phyloP scores from a whole-genome alignment of 2,797 vertebrate genomes.

The Zalophus californianus region DNA sequence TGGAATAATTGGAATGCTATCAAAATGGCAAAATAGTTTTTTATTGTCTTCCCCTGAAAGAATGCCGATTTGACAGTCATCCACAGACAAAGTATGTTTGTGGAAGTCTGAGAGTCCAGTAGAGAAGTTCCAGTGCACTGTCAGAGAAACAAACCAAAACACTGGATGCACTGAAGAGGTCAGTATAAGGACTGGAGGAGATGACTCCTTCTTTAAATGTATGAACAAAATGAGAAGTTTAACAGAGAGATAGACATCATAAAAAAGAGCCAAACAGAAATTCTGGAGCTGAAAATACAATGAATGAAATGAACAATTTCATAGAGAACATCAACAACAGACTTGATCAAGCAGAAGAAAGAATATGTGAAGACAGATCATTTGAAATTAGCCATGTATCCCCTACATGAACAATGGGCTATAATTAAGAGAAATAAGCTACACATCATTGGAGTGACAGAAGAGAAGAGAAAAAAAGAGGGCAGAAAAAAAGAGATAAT shows the following conservation, averaged over 20 bases:
- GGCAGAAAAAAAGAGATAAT: not conserved
- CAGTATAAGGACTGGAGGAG: not conserved
- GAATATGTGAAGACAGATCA: not conserved
- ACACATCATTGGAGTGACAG: not conserved
- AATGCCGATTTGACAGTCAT: not conserved
- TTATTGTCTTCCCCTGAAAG: not conserved
- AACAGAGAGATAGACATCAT: not conserved
- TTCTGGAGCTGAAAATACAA: not conserved
- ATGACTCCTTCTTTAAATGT: not conserved
- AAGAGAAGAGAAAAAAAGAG: not conserved
- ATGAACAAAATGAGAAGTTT: not conserved
- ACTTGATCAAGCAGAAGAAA: not conserved
- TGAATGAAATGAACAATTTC: not conserved
- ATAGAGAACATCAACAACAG: not conserved
- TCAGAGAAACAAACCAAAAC: not conserved
- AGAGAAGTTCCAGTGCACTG: not conserved
- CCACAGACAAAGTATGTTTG: not conserved
- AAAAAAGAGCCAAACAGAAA: not conserved
- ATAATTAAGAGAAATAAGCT: not conserved
- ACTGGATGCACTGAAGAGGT: not conserved
- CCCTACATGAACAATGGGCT: not conserved
- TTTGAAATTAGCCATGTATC: not conserved
- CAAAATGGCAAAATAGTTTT: not conserved
- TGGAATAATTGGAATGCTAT: not conserved
- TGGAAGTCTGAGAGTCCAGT: not conserved